These are phyloP conservation scores for Caerostris darwini DNA, from an alignment of 1,140 invertebrate genomes.

Conservation along the genomic window DNA sequence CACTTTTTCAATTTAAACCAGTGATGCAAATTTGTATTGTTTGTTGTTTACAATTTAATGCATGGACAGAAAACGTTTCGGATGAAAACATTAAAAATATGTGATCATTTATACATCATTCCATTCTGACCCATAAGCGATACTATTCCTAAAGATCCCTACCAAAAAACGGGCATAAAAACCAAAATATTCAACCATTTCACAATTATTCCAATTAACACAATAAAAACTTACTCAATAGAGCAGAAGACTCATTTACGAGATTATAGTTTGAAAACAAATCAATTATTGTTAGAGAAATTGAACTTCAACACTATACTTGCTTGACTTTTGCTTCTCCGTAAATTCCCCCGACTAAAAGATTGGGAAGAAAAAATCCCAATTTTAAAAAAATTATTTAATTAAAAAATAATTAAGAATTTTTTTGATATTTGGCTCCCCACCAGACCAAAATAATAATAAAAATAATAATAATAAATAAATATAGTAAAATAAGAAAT, in stretches of 20 bases:
- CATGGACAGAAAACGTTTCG: too few species aligned
- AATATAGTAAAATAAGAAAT: too few species aligned
- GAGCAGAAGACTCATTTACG: neutral
- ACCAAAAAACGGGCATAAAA: too few species aligned
- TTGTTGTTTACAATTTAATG: neutral
- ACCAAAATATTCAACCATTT: too few species aligned
- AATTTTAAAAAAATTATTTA: too few species aligned
- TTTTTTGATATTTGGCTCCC: conserved; percentile 51
- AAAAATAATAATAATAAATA: too few species aligned
- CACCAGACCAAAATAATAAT: too few species aligned
- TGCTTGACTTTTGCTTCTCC: conserved; percentile 34
- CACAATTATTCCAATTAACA: neutral
- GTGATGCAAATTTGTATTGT: neutral
- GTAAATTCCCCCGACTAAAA: neutral
- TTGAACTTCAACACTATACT: conserved; percentile 2
- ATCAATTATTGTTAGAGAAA: conserved; percentile 57
- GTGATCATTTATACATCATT: too few species aligned
- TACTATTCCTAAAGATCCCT: too few species aligned
- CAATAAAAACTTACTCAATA: neutral
- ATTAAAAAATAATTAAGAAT: conserved; percentile 34
- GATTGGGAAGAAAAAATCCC: conserved; percentile 64
- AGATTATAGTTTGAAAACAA: conserved; percentile 36
- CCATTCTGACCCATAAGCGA: too few species aligned
- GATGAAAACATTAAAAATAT: too few species aligned
- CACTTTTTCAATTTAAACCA: too few species aligned